Percentiles rank a stretch among this genome's conserved stretches.
Evolutionary conservation across 2,888 invertebrate species (phyloP).

Genomic region (Spodoptera littoralis): DNA sequence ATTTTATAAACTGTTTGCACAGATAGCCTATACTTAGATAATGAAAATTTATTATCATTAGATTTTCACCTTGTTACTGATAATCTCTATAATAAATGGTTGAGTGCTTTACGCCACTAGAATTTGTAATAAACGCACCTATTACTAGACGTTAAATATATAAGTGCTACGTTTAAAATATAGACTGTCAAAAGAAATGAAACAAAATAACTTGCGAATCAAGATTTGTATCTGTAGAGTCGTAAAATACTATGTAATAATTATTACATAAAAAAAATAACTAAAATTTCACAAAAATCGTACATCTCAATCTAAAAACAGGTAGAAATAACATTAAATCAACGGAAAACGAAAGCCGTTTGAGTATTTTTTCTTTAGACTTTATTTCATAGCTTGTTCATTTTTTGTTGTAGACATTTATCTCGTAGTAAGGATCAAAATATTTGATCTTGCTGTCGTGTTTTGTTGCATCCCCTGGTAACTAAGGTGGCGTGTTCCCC

Average conservation of each 20-base stretch:
- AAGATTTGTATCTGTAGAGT: slow-evolving; percentile 41
- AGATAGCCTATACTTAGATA: background rate
- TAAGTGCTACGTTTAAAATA: slow-evolving; percentile 9
- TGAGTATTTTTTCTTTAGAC: slow-evolving; percentile 42
- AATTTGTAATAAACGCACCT: slow-evolving; percentile 1
- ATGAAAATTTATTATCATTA: slow-evolving; percentile 15
- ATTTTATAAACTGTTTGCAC: background rate
- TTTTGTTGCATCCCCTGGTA: slow-evolving; percentile 57
- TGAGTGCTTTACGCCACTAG: background rate
- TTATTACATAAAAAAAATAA: slow-evolving; percentile 14
- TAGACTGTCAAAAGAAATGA: slow-evolving; percentile 19
- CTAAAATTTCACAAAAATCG: slow-evolving; percentile 31
- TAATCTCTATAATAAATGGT: slow-evolving; percentile 1
- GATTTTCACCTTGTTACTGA: slow-evolving; percentile 1
- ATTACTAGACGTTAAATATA: slow-evolving; percentile 5
- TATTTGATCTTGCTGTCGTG: slow-evolving; percentile 62
- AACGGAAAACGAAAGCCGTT: slow-evolving; percentile 22
- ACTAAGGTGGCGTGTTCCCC: slow-evolving; percentile 46
- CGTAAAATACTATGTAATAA: slow-evolving; percentile 46
- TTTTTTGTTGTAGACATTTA: slow-evolving; percentile 51
- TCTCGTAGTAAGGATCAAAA: slow-evolving; percentile 52
- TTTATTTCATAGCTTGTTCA: slow-evolving; percentile 37
- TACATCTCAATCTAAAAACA: slow-evolving; percentile 51
- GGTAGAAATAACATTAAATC: slow-evolving; percentile 41
- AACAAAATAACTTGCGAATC: slow-evolving; percentile 26